Evolutionary conservation across 1,140 invertebrate species (phyloP), one percentile per base, ranked within the genome.

Genomic region (Bicyclus anynana): DNA sequence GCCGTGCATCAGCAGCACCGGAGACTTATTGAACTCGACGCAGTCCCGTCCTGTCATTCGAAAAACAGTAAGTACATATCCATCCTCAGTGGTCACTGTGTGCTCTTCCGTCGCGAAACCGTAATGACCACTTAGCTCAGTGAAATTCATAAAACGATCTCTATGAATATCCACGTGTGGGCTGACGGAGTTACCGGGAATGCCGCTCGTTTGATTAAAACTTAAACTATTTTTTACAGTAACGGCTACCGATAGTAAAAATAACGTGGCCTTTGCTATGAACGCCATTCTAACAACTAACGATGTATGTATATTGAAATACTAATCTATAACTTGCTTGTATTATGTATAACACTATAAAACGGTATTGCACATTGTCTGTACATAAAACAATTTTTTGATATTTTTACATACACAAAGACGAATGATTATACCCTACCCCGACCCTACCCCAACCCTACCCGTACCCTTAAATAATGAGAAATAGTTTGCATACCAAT

Each of bases 1-100:
- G 6, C 94, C 95, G 67, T 96, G 95, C 76, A 77, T 72, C 0
- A 87, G 59, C 1, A 84, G 47, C 6, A 84, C 74, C 5, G 84
- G 79, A 6, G 76, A 65, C 20, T 14, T 21, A 38, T 5, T 59
- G 2, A 50, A 47, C 17, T 42, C 0, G 44, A 53, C 12, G 40
- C 67, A 72, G 47, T 71, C 69, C 35, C 55, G 73, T n/a, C 56
- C 59, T 17, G 74, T 59, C 0, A 91, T 87, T 23, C 89, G 75
- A 59, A 89, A 89, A 3, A 90, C 42, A 1, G 72, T 87, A 5
- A 91, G 54, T 0, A 91, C 65, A 51, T 91, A 91, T 9, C 89
- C 90, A 66, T 91, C 91, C 51, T 89, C 77, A 0, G 90, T 91
- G 0, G 65, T 26, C 1, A 86, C 64, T 5, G 27, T 65, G 44